These are phyloP conservation scores for Penelope pileata DNA, from an alignment of 2,113 vertebrate species.

Conservation along the genomic window DNA sequence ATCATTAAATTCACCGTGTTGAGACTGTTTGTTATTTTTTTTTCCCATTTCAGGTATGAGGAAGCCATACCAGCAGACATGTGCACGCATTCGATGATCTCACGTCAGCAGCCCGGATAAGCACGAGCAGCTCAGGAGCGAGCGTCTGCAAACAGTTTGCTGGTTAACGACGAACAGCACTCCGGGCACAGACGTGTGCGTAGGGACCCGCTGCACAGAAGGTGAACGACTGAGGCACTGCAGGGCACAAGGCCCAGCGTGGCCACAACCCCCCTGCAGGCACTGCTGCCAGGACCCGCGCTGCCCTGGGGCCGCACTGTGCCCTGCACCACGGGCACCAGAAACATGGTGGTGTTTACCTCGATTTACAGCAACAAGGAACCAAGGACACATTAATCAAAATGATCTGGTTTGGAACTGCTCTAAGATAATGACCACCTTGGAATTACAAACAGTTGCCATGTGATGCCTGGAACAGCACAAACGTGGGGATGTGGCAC, in stretches of 20 bases:
- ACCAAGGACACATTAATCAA: neutral
- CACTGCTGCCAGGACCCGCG: too few species aligned
- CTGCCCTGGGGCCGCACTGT: too few species aligned
- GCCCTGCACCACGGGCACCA: fast-evolving
- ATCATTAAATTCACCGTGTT: too few species aligned
- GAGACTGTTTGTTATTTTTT: neutral
- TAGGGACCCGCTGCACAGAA: neutral
- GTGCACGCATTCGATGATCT: neutral
- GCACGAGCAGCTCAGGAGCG: neutral
- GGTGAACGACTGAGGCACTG: neutral
- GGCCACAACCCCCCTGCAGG: neutral
- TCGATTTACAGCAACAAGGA: neutral
- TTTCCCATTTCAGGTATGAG: neutral
- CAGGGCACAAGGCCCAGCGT: too few species aligned
- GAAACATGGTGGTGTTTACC: neutral
- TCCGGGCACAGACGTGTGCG: neutral
- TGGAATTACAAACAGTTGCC: neutral
- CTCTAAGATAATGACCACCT: neutral
- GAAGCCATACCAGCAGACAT: neutral
- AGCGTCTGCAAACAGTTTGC: neutral
- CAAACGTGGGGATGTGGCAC: too few species aligned
- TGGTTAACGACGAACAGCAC: neutral
- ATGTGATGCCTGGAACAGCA: neutral
- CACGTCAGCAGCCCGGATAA: neutral
- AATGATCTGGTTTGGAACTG: neutral